Conservation (phyloP, 2,113 vertebrate genomes). For the Miniopterus natalensis region DNA sequence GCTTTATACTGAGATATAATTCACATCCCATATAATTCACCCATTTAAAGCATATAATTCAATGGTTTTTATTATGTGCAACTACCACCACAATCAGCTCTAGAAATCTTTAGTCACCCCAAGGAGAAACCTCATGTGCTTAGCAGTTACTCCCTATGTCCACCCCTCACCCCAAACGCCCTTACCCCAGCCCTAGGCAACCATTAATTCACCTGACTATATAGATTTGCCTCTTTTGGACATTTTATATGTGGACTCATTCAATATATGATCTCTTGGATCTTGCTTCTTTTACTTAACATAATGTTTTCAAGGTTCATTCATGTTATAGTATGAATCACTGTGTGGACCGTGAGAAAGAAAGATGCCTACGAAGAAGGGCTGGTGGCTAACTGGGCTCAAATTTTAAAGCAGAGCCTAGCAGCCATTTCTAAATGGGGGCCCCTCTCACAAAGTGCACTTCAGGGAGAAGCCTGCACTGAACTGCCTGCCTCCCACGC, state of each 20-base stretch:
- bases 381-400: background rate
- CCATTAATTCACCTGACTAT: background rate
- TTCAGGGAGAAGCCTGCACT: background rate
- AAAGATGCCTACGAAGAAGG: background rate
- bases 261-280: background rate
- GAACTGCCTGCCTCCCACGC: background rate
- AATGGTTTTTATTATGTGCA: background rate
- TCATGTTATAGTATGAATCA: background rate
- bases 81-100: background rate
- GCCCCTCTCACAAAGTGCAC: background rate
- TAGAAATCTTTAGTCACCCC: background rate
- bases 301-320: background rate
- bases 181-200: background rate
- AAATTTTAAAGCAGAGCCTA: background rate
- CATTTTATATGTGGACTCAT: background rate
- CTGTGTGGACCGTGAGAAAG: background rate
- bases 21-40: background rate
- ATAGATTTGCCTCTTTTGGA: background rate
- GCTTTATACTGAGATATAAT: slow-evolving; percentile 3
- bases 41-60: background rate
- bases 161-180: background rate
- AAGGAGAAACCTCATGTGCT: background rate
- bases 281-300: background rate
- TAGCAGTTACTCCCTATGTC: background rate
- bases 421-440: background rate